These are phyloP conservation scores for Anoplophora glabripennis DNA, from an alignment of 1,140 invertebrate genomes.

Conservation along the genomic window DNA sequence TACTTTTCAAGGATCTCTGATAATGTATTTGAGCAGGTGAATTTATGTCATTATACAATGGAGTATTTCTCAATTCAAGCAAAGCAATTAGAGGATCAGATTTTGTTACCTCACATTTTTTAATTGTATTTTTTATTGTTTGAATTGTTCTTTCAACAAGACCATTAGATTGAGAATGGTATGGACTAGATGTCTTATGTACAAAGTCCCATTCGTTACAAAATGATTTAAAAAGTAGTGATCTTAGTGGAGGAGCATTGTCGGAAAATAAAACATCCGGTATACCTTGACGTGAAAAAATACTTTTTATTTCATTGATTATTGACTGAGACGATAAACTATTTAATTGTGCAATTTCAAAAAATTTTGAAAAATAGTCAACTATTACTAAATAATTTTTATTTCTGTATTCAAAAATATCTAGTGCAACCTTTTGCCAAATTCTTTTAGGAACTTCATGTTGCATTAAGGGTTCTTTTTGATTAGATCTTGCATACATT, in stretches of 20 bases:
- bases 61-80: background rate
- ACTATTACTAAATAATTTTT: slow-evolving; percentile 36
- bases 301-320: slow-evolving; percentile 25
- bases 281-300: slow-evolving; percentile 48
- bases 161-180: slow-evolving; percentile 45
- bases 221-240: slow-evolving; percentile 44
- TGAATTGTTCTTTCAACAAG: slow-evolving; percentile 37
- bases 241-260: slow-evolving; percentile 42
- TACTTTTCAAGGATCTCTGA: background rate
- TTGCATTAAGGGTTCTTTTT: slow-evolving; percentile 35
- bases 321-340: background rate
- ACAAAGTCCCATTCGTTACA: slow-evolving; percentile 37
- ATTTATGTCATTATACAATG: no score
- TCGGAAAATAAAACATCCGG: slow-evolving; percentile 46
- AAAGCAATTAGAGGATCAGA: background rate
- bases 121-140: slow-evolving; percentile 34
- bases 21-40: background rate
- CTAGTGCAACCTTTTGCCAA: slow-evolving; percentile 41
- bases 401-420: slow-evolving; percentile 41
- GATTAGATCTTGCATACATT: background rate
- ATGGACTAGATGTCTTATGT: slow-evolving; percentile 32
- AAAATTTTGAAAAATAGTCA: slow-evolving; percentile 34
- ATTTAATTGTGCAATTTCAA: slow-evolving; percentile 22
- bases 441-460: slow-evolving; percentile 32
- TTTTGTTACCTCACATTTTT: slow-evolving; percentile 26